Conservation (phyloP, 2,797 vertebrate genomes). For the Poeciliopsis presidionis region DNA sequence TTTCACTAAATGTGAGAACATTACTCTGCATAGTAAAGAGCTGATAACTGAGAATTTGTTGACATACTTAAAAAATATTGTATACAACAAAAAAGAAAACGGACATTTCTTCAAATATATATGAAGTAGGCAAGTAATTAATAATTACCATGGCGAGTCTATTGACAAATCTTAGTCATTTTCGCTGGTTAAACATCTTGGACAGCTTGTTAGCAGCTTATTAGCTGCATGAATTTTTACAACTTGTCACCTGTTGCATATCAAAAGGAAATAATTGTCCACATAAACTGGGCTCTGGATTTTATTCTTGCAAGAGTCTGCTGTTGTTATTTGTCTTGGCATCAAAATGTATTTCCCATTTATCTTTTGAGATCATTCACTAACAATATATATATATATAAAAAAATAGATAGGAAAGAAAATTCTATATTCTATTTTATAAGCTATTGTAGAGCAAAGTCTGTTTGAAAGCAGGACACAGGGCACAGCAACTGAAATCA, state of each 20-base stretch:
- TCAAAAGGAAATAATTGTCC: neutral
- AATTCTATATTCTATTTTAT: slow-evolving; percentile 3
- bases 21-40: no score
- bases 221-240: neutral
- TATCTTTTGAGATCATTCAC: neutral
- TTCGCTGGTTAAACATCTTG: neutral
- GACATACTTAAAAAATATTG: neutral
- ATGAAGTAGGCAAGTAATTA: neutral
- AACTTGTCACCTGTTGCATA: neutral
- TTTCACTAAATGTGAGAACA: neutral
- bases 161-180: no score
- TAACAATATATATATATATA: neutral
- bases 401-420: neutral
- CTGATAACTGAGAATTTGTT: neutral
- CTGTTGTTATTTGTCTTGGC: neutral
- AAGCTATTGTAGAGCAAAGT: slow-evolving; percentile 6
- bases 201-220: neutral
- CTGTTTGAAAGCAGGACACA: slow-evolving; percentile 25
- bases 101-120: neutral
- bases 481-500: slow-evolving; percentile 18
- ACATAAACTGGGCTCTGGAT: neutral
- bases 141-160: neutral
- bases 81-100: neutral
- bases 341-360: slow-evolving; percentile 1
- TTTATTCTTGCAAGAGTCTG: neutral